phyloP scores from a whole-genome alignment of 2,797 vertebrate species.

The Pseudotriccus pelzelni region DNA sequence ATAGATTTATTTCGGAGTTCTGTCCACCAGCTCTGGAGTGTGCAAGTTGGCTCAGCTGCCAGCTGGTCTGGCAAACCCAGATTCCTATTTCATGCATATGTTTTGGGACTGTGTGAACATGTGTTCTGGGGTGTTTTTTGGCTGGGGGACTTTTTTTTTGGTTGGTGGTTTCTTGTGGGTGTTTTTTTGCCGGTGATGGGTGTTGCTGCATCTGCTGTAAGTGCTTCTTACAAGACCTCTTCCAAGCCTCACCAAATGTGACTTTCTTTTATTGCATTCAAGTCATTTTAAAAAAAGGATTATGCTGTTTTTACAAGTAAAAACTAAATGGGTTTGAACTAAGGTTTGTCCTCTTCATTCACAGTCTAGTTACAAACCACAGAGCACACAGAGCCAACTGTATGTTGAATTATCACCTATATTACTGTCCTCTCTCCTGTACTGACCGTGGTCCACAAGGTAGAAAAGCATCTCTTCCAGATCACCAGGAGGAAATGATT shows the following conservation, averaged over 20 bases:
- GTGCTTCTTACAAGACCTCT: background rate
- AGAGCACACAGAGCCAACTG: background rate
- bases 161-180: background rate
- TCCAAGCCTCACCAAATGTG: background rate
- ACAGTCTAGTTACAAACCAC: background rate
- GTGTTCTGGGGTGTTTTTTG: background rate
- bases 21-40: accelerated
- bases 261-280: background rate
- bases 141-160: background rate
- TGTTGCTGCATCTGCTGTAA: background rate
- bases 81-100: background rate
- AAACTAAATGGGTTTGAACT: background rate
- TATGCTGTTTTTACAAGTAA: background rate
- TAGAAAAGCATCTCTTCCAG: background rate
- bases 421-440: background rate
- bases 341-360: background rate
- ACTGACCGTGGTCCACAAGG: background rate
- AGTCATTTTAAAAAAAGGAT: background rate
- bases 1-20: background rate
- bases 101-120: background rate
- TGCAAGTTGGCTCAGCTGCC: background rate
- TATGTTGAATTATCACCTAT: accelerated
- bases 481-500: background rate
- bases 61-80: background rate
- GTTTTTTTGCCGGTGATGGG: background rate